Percentiles rank a stretch among this genome's conserved stretches.
These are phyloP conservation scores for Lophius americanus DNA, from an alignment of 2,797 vertebrate genomes.

Conservation along the genomic window DNA sequence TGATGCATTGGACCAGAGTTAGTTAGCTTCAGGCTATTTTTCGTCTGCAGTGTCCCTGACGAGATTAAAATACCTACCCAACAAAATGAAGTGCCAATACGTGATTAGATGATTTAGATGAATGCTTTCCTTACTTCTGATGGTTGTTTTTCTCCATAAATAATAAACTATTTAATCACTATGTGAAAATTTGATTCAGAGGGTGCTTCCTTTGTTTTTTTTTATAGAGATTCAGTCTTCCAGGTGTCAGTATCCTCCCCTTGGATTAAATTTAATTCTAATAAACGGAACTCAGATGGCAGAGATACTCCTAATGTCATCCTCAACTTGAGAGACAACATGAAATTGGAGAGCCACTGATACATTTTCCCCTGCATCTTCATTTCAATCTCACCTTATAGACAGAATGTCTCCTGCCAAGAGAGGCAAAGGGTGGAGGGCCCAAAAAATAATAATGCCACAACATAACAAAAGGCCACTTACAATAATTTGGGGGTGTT, in stretches of 20 bases:
- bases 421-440: constrained; percentile 54
- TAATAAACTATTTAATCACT: not conserved
- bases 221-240: constrained; percentile 1
- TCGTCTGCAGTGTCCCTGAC: no score
- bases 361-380: constrained; percentile 42
- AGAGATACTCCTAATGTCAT: constrained; percentile 37
- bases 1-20: no score
- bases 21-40: no score
- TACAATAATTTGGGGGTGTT: constrained; percentile 61
- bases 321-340: constrained; percentile 46
- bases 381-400: constrained; percentile 66
- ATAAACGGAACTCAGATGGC: constrained; percentile 36
- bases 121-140: not conserved
- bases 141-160: not conserved
- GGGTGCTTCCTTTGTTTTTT: not conserved
- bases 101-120: not conserved
- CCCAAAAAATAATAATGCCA: constrained; percentile 51
- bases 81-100: not conserved
- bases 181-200: not conserved
- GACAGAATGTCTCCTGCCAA: constrained; percentile 62
- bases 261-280: constrained; percentile 14
- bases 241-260: not conserved
- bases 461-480: constrained; percentile 61
- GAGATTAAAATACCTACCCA: no score
- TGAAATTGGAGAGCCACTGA: constrained; percentile 54